phyloP scores from a whole-genome alignment of 2,888 invertebrate genomes.

The Yponomeuta sedellus region DNA sequence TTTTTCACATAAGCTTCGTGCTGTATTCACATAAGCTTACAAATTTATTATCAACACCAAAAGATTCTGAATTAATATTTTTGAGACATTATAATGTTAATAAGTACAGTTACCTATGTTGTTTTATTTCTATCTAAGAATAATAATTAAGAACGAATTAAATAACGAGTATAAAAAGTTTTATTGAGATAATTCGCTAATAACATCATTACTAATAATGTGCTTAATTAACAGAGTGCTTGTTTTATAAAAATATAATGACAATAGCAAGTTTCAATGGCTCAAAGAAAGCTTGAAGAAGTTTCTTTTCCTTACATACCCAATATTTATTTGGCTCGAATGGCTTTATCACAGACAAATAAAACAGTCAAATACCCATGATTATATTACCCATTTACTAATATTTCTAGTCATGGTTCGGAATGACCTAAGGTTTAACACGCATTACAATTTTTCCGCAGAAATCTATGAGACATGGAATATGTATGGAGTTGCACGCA shows the following conservation, averaged over 20 bases:
- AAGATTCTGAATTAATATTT: constrained; percentile 38
- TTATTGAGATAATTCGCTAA: background rate
- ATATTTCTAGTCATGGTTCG: too few relatives aligned
- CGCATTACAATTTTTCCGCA: too few relatives aligned
- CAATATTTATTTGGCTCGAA: background rate
- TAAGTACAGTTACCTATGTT: background rate
- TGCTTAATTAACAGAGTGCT: background rate
- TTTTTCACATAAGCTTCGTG: constrained; percentile 22
- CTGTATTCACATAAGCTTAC: constrained; percentile 26
- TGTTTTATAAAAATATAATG: background rate
- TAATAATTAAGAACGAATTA: background rate
- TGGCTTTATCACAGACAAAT: too few relatives aligned
- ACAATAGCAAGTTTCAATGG: background rate
- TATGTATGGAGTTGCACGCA: too few relatives aligned
- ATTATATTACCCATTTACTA: too few relatives aligned
- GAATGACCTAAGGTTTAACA: too few relatives aligned
- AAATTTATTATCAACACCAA: constrained; percentile 22
- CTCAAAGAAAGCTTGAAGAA: background rate
- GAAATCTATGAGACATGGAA: too few relatives aligned
- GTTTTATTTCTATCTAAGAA: constrained; percentile 20
- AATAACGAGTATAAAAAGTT: background rate
- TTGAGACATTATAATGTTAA: constrained; percentile 47
- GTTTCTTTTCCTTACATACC: background rate
- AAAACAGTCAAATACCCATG: too few relatives aligned
- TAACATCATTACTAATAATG: too few relatives aligned